phyloP scores from a whole-genome alignment of 2,888 invertebrate species.

The Drosophila borborema region DNA sequence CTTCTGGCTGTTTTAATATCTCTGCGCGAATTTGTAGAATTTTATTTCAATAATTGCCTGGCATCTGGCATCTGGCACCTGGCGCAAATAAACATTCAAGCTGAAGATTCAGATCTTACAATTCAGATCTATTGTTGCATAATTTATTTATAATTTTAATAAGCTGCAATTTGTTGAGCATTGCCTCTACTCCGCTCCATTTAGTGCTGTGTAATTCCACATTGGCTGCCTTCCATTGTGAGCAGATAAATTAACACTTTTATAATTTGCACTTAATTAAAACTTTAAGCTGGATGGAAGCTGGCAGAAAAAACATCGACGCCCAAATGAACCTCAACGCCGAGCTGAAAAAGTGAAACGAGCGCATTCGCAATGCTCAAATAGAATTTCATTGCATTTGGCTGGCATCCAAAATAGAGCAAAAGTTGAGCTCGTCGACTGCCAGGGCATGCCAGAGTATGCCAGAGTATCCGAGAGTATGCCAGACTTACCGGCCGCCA shows the following conservation, averaged over 20 bases:
- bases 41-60: slow-evolving; percentile 65
- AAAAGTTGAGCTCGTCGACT: slow-evolving; percentile 26
- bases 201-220: neutral
- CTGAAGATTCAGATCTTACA: too few relatives aligned
- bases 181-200: too few relatives aligned
- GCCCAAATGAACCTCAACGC: slow-evolving; percentile 46
- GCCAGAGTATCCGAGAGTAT: slow-evolving; percentile 17
- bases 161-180: neutral
- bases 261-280: slow-evolving; percentile 80
- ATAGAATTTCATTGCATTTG: slow-evolving; percentile 78
- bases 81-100: neutral
- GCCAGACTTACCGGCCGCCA: slow-evolving; percentile 36
- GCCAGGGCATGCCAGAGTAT: slow-evolving; percentile 1
- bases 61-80: neutral
- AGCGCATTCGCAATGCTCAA: slow-evolving; percentile 60
- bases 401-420: slow-evolving; percentile 63
- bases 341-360: slow-evolving; percentile 43
- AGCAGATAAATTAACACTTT: slow-evolving; percentile 57
- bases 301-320: slow-evolving; percentile 19
- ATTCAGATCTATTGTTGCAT: neutral
- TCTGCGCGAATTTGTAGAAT: slow-evolving; percentile 49
- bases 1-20: slow-evolving; percentile 29
- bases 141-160: neutral
- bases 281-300: slow-evolving; percentile 48
- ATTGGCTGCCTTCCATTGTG: slow-evolving; percentile 22